These are phyloP conservation scores for Euura lappo DNA, from an alignment of 1,140 invertebrate genomes.

Conservation along the genomic window DNA sequence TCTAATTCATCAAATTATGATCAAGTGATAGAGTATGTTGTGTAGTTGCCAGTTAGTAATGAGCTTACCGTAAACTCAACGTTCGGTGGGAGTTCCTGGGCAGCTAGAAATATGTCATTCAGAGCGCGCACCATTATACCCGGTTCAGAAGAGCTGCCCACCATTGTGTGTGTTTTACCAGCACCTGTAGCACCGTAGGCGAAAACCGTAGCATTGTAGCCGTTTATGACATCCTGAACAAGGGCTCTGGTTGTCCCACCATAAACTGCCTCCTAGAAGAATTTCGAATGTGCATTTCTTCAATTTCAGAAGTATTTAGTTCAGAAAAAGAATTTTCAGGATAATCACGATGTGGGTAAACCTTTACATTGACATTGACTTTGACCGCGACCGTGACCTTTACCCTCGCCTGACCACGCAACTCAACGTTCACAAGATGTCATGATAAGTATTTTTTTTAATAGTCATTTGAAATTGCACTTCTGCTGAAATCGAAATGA, in stretches of 20 bases:
- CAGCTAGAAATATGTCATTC: slow-evolving; percentile 81
- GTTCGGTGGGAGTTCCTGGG: slow-evolving; percentile 57
- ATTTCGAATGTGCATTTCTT: slow-evolving; percentile 16
- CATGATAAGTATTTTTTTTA: not conserved
- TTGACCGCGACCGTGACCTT: not conserved
- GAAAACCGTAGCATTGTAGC: slow-evolving; percentile 96
- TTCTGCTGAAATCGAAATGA: too few relatives aligned
- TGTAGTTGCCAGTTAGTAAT: too few relatives aligned
- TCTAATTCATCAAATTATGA: too few relatives aligned
- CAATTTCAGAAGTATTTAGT: too few relatives aligned
- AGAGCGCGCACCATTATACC: slow-evolving; percentile 90
- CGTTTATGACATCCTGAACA: slow-evolving; percentile 86
- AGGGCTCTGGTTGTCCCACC: slow-evolving; percentile 80
- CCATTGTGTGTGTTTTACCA: slow-evolving; percentile 93
- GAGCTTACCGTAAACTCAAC: slow-evolving; percentile 65
- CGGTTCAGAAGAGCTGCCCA: slow-evolving; percentile 73
- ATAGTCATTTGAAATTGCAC: too few relatives aligned
- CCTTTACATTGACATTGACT: not conserved
- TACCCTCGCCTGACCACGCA: not conserved
- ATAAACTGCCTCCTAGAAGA: slow-evolving; percentile 81
- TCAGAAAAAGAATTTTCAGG: not conserved
- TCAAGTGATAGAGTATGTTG: too few relatives aligned
- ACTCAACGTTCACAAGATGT: not conserved
- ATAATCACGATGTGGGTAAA: not conserved
- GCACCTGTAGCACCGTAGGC: slow-evolving; percentile 95